phyloP scores from a whole-genome alignment of 2,888 invertebrate genomes.

The Seira sanloemensis region DNA sequence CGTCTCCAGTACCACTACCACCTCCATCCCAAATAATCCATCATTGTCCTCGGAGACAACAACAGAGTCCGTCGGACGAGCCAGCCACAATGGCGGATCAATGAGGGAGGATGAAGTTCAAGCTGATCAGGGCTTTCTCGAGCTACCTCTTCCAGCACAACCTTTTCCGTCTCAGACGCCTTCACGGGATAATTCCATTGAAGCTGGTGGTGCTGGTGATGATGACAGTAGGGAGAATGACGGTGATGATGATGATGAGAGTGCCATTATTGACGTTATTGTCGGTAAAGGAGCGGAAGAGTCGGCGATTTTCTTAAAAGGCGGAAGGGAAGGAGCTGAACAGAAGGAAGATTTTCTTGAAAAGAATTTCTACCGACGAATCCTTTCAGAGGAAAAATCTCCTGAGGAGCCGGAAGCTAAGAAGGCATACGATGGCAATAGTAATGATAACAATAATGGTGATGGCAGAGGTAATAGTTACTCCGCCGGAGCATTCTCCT shows the following conservation, averaged over 20 bases:
- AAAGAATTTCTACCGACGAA: conserved; percentile 18
- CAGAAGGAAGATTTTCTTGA: neutral
- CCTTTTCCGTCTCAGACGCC: neutral
- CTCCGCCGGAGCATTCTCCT: neutral
- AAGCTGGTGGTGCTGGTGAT: neutral
- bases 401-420: conserved; percentile 37
- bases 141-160: neutral
- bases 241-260: neutral
- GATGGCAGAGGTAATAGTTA: conserved; percentile 18
- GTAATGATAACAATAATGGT: neutral
- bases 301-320: conserved; percentile 16
- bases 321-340: conserved; percentile 1
- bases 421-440: conserved; percentile 14
- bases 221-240: neutral
- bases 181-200: neutral
- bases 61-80: neutral
- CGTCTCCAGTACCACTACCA: neutral
- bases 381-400: conserved; percentile 24
- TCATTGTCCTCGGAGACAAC: conserved; percentile 5
- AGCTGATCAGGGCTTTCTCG: conserved; percentile 3
- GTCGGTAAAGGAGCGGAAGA: conserved; percentile 23
- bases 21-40: neutral
- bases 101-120: neutral
- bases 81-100: neutral
- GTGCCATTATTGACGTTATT: conserved; percentile 4